Evolutionary conservation across 2,113 vertebrate species (phyloP).

Genomic region (Pelodiscus sinensis): DNA sequence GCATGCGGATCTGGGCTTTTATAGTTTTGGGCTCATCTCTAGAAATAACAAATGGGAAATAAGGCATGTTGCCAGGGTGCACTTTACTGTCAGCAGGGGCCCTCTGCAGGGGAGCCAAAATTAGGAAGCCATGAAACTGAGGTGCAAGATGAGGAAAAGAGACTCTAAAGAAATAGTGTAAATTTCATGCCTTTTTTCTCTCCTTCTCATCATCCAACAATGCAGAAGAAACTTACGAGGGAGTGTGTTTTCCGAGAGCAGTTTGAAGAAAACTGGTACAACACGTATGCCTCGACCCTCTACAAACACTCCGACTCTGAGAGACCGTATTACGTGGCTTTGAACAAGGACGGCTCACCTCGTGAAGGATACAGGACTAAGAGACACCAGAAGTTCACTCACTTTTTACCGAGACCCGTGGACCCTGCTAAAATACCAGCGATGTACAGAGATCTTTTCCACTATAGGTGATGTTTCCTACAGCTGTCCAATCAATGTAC

Average conservation of each 20-base stretch:
- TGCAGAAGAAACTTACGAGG: constrained; percentile 94
- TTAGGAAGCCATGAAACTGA: background rate
- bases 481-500: constrained; percentile 43
- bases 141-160: rapidly evolving
- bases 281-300: constrained; percentile 96
- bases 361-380: constrained; percentile 97
- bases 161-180: background rate
- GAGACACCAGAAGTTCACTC: constrained; percentile 97
- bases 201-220: background rate
- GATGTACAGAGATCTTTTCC: constrained; percentile 92
- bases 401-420: constrained; percentile 94
- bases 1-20: rapidly evolving
- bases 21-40: background rate
- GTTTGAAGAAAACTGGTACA: constrained; percentile 99
- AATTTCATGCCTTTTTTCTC: constrained; percentile 24
- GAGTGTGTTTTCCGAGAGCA: constrained; percentile 98
- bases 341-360: constrained; percentile 98
- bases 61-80: background rate
- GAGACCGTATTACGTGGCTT: constrained; percentile 94
- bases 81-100: background rate
- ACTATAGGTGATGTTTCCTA: constrained; percentile 90
- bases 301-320: constrained; percentile 95
- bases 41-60: background rate
- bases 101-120: background rate
- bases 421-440: constrained; percentile 94